Percentiles rank a stretch among this genome's conserved stretches.
phyloP scores from a whole-genome alignment of 92 coral and sea anemone species.

The Epizoanthus stellaris region DNA sequence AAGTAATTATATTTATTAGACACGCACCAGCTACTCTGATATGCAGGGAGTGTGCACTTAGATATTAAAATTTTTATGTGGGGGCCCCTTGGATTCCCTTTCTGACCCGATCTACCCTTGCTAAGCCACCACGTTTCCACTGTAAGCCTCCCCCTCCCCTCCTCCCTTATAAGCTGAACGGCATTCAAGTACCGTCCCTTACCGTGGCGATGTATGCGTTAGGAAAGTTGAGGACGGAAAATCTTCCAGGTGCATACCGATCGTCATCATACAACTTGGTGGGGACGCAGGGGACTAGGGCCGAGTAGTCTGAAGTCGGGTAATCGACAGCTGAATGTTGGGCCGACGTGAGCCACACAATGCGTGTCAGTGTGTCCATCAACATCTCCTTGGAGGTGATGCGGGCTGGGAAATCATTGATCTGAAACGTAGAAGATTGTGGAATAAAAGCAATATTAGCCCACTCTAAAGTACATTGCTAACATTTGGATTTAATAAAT shows the following conservation, averaged over 20 bases:
- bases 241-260: constrained; percentile 67
- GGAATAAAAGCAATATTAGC: too few relatives aligned
- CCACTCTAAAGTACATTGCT: too few relatives aligned
- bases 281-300: constrained; percentile 82
- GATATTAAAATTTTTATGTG: too few relatives aligned
- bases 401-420: constrained; percentile 25
- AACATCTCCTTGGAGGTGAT: constrained; percentile 54
- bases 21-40: too few relatives aligned
- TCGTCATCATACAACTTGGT: constrained; percentile 91
- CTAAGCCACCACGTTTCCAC: too few relatives aligned
- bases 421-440: background rate
- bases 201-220: constrained; percentile 79
- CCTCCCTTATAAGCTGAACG: too few relatives aligned
- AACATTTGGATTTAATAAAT: too few relatives aligned
- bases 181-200: constrained; percentile 18
- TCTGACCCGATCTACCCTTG: too few relatives aligned
- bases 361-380: constrained; percentile 63
- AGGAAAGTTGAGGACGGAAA: constrained; percentile 74
- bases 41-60: too few relatives aligned
- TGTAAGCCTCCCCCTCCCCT: too few relatives aligned
- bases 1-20: too few relatives aligned
- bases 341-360: constrained; percentile 71
- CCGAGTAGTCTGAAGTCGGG: constrained; percentile 86
- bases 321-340: constrained; percentile 88
- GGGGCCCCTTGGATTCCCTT: too few relatives aligned